Base-by-base conservation (phyloP, 2,797 vertebrate genomes). In the Syngnathus rostellatus region DNA sequence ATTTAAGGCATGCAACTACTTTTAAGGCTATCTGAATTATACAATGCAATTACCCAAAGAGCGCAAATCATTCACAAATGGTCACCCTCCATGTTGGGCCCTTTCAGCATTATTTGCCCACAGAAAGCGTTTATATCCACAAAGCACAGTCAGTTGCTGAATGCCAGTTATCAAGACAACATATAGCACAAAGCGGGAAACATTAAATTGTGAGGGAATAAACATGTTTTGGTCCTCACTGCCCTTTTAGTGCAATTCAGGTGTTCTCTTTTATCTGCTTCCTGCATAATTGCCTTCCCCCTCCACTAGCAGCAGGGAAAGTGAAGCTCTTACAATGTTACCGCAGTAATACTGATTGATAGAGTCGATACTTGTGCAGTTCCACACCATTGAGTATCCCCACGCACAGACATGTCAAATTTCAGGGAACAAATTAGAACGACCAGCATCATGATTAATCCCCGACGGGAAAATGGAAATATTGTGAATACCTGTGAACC, bases 311-410 rank as follows among this genome's bases (percentile, higher is more conserved):
- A 80, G 74, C 71, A 50, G 81, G 81, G 84, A 85, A 88, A 88
- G 83, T 85, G 77, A 71, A 83, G 84, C 86, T 86, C 86, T 89
- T 83, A 75, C 76, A 87, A 85, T 53, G 81, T 88, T 89, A 87
- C 86, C 43, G 83, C 82, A 74, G 85, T 91, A 91, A 92, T 91
- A 85, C 86, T 90, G 91, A 92, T 91, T 89, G 90, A 92, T 91
- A 89, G 87, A 91, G 88, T 89, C 84, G 85, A 90, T 88, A 75
- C 87, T 86, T 72, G 78, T 79, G 82, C 58, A 81, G 87, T 91
- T 90, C 88, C 88, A 89, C 85, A 91, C 90, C 89, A 90, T 86
- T 77, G 87, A 87, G 85, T 85, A 83, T 83, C 76, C 75, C 77
- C 51, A 64, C 80, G 82, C 82, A 79, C 70, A 88, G 86, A 90